Evolutionary conservation across 1,140 invertebrate genomes (phyloP), one percentile per base, ranked within the genome.

Genomic region (Papilio machaon): DNA sequence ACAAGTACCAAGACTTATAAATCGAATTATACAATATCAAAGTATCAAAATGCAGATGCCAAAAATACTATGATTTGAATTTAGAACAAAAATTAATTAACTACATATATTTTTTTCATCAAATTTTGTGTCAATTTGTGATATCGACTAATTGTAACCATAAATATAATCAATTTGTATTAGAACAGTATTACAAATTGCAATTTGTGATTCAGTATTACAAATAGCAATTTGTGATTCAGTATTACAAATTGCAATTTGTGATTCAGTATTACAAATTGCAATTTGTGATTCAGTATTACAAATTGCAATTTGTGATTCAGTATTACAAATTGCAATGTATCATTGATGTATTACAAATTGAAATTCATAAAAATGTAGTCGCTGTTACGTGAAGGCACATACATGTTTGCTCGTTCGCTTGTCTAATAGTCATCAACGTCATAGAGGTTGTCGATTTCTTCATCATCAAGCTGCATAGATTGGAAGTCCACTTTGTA

Each of bases 401-500:
- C 77, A 60, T 77, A n/a, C 52, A 13, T 64, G 54, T 35, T 64
- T 35, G 19, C 2, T 47, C 6, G 10, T 15, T 46, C 30, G 15
- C 19, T 43, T 17, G 73, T 95, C 96, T 97, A 99, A 95, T 99
- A 99, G 94, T 99, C 98, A 92, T 99, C 98, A 92, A 99, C 95
- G 95, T 99, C 98, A 95, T 97, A 98, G 85, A 97, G 95, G 85
- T 97, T 97, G 89, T 98, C 97, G 82, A 96, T 96, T 85, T 98
- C 97, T 88, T 97, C 95, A 77, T 99, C 98, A 87, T 98, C 97
- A 87, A 98, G 96, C 93, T 99, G 98, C 96, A 99, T 97, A 92
- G 97, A 98, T 93, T 99, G 98, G 96, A 99, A 99, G 95, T 99
- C 99, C 86, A 99, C 99, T 95, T 99, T 99, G 96, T 99, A 99